phyloP scores from a whole-genome alignment of 2,113 vertebrate genomes.

The Indri indri region DNA sequence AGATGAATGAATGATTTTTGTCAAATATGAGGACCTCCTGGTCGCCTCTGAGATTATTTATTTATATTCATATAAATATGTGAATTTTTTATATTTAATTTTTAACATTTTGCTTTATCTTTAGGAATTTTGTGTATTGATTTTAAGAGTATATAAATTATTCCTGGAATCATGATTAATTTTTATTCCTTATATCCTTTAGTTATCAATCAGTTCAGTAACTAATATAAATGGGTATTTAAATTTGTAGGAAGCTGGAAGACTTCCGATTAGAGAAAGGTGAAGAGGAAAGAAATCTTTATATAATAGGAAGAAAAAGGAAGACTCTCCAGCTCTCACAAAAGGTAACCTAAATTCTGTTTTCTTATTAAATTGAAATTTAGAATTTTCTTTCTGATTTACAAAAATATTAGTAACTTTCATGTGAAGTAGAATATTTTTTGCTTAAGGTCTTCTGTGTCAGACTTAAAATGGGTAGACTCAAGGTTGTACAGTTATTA shows the following conservation, averaged over 20 bases:
- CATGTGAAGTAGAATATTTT: neutral
- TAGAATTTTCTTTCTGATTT: neutral
- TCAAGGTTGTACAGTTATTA: neutral
- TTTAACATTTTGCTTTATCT: neutral
- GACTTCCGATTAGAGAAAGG: constrained; percentile 90
- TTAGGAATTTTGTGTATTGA: neutral
- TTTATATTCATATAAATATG: neutral
- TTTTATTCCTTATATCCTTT: neutral
- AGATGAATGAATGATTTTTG: neutral
- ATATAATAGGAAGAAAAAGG: constrained; percentile 88
- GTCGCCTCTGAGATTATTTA: neutral
- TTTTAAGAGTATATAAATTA: neutral
- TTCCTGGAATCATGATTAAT: neutral
- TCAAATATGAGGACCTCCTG: neutral
- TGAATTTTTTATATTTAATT: neutral
- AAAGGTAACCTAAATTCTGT: constrained; percentile 77
- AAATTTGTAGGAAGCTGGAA: constrained; percentile 88
- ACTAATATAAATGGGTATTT: neutral
- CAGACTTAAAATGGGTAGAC: neutral
- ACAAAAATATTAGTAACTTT: neutral
- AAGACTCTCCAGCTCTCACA: constrained; percentile 85
- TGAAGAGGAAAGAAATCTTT: constrained; percentile 92
- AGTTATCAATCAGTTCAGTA: neutral
- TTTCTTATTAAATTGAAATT: constrained; percentile 19
- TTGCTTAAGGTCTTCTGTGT: neutral